Percentiles rank a stretch among this genome's conserved stretches.
These are phyloP conservation scores for Noctua fimbriata DNA, from an alignment of 2,888 invertebrate genomes.

Conservation along the genomic window DNA sequence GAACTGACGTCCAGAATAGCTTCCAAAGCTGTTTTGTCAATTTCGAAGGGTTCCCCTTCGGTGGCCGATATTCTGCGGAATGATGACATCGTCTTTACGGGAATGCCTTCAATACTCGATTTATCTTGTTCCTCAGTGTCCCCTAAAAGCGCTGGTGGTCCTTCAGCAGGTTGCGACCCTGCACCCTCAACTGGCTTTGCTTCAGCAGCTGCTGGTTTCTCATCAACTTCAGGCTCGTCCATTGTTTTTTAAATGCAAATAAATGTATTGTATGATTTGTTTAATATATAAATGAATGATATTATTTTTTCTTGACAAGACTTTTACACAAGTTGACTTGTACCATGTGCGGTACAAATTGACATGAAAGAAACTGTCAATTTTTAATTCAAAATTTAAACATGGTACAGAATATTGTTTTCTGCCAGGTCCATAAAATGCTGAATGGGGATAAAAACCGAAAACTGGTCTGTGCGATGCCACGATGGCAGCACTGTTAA, in stretches of 20 bases:
- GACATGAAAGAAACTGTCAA: constrained; percentile 30
- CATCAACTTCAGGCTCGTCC: constrained; percentile 35
- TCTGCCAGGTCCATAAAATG: constrained; percentile 21
- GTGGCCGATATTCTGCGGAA: constrained; percentile 38
- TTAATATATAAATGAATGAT: constrained; percentile 6
- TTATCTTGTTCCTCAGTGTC: background rate
- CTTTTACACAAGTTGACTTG: constrained; percentile 20
- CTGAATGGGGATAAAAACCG: background rate
- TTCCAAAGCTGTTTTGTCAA: constrained; percentile 85
- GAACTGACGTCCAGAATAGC: constrained; percentile 85
- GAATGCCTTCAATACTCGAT: background rate
- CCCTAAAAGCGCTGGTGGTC: background rate
- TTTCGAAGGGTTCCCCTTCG: constrained; percentile 72
- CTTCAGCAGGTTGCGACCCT: background rate
- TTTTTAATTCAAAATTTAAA: constrained; percentile 26
- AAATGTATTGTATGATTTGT: constrained; percentile 6
- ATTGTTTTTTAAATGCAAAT: constrained; percentile 28
- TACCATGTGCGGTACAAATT: background rate
- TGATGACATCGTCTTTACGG: constrained; percentile 10
- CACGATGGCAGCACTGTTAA: background rate
- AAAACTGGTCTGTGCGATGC: background rate
- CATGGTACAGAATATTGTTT: background rate
- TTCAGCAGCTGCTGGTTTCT: constrained; percentile 8
- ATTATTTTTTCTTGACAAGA: constrained; percentile 14
- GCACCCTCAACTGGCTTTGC: background rate